Evolutionary conservation across 2,888 invertebrate species (phyloP), one percentile per base, ranked within the genome.

Genomic region (Matsumyia berberina): DNA sequence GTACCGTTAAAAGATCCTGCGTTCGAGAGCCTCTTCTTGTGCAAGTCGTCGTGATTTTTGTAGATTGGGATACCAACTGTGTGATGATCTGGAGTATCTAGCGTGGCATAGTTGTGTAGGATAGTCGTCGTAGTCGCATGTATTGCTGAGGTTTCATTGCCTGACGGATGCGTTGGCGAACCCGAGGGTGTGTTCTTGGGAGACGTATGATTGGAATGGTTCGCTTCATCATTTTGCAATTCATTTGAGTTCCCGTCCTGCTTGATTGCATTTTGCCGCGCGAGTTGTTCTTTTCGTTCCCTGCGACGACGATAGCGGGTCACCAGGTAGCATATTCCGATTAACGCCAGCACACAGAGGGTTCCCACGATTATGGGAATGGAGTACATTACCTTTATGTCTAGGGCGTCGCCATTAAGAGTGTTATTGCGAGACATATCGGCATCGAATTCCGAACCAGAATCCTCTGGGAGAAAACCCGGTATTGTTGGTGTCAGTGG

Each of bases 11-110:
- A 82, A 1, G 86, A 73, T 7, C 64, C 86, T 0, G 82, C 46
- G 0, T 93, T 88, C 1, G 93, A 93, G 81, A 92, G 92, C 0
- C 93, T 89, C 87, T 93, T 93, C 80, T 92, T 93, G 0, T 91
- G 90, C 39, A 93, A 92, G 53, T 92, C 92, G 76, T 93, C 93
- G 89, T 74, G 90, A 19, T 89, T 91, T 78, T 90, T 91, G 80
- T 92, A 92, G 0, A 92, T 88, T 1, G 93, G 93, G 24, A 93
- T 91, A 2, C 93, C 92, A 9, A 92, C 89, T 19, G 91, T 91
- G 70, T 92, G 92, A 77, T 88, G 90, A 88, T 92, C 92, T 0
- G 91, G 90, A 8, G 89, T 88, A 39, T 92, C 92, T 2, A 88
- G 87, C 7, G 89, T 33, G 87, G 88, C 60, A 88, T 89, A 85